These are phyloP conservation scores for Trichechus manatus DNA, from an alignment of 2,113 vertebrate species.

Conservation along the genomic window DNA sequence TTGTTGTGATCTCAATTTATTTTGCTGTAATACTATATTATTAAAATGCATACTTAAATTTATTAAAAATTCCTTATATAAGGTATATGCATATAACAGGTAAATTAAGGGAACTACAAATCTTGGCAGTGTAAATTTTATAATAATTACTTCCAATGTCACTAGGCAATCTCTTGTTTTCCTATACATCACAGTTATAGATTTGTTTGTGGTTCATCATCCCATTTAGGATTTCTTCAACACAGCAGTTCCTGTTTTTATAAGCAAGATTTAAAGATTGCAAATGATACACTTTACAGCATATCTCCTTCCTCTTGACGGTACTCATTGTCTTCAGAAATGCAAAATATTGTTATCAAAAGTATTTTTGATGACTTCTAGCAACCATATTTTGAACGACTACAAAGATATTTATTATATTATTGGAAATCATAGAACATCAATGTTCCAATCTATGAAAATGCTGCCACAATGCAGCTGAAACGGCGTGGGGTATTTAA, in stretches of 20 bases:
- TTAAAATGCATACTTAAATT: conserved; percentile 50
- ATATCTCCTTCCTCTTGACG: neutral
- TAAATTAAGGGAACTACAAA: conserved; percentile 57
- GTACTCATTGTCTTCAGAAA: neutral
- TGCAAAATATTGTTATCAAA: neutral
- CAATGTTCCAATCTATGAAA: neutral
- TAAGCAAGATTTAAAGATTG: neutral
- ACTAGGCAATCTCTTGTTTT: neutral
- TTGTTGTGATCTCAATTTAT: conserved; percentile 41
- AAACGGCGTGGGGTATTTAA: neutral
- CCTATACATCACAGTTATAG: neutral
- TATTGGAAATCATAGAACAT: neutral
- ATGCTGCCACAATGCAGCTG: neutral
- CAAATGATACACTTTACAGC: neutral
- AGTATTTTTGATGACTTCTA: neutral
- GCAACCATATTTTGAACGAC: neutral
- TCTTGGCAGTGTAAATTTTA: neutral
- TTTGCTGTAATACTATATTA: conserved; percentile 33
- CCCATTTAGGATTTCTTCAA: neutral
- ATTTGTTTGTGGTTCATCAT: neutral
- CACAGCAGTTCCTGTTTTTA: neutral
- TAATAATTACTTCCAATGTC: neutral
- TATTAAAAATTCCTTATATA: conserved; percentile 43
- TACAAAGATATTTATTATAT: neutral
- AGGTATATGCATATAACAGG: neutral